These are phyloP conservation scores for Caiman crocodilus DNA, from an alignment of 2,797 vertebrate species.

Conservation along the genomic window DNA sequence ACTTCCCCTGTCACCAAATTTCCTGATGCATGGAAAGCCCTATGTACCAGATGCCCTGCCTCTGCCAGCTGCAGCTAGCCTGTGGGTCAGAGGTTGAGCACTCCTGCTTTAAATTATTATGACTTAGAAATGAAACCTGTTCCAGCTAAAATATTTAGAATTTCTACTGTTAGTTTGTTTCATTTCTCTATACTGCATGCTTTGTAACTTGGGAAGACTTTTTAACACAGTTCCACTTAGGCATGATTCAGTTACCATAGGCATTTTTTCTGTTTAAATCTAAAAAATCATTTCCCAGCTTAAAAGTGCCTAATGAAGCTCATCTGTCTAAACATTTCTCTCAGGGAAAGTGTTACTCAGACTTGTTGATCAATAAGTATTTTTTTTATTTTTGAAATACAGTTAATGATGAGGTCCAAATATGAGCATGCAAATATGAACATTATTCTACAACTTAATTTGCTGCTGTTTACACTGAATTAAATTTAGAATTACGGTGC, in stretches of 20 bases:
- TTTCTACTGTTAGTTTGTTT: not conserved
- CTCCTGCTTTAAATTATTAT: not conserved
- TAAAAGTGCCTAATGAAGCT: not conserved
- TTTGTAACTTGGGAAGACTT: not conserved
- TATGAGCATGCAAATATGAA: not conserved
- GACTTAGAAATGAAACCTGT: not conserved
- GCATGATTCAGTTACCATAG: not conserved
- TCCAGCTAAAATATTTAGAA: not conserved
- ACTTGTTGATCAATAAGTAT: not conserved
- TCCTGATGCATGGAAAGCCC: no score
- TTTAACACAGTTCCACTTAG: not conserved
- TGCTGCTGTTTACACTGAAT: not conserved
- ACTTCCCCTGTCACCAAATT: no score
- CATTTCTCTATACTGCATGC: not conserved
- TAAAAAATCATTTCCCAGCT: not conserved
- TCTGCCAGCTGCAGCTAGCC: no score
- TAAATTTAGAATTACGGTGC: not conserved
- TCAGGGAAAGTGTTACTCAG: not conserved
- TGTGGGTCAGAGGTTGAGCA: no score
- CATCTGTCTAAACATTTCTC: slow-evolving; percentile 27
- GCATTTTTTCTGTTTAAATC: not conserved
- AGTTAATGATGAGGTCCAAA: slow-evolving; percentile 4
- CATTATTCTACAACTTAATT: not conserved
- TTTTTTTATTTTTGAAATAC: not conserved
- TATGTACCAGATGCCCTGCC: no score